These are phyloP conservation scores for Nylanderia fulva DNA, from an alignment of 1,140 invertebrate species.

Conservation along the genomic window DNA sequence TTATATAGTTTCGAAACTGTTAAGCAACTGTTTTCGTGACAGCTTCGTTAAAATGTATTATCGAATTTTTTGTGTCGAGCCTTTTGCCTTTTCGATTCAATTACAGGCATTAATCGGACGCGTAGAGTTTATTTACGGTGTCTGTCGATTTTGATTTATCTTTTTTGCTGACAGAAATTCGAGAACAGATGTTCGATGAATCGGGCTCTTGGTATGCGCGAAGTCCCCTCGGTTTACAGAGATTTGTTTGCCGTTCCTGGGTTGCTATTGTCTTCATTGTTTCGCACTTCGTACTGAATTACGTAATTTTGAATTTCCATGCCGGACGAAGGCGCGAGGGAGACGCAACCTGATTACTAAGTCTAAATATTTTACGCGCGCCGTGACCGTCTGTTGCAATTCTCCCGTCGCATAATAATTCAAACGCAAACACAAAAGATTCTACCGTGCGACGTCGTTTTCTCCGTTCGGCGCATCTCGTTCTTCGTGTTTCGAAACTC, in stretches of 20 bases:
- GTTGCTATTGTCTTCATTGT: slow-evolving; percentile 80
- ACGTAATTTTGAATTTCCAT: slow-evolving; percentile 77
- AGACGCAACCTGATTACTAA: slow-evolving; percentile 41
- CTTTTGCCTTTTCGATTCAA: neutral
- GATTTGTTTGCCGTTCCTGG: slow-evolving; percentile 80
- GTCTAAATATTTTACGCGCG: slow-evolving; percentile 53
- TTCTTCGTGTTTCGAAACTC: slow-evolving; percentile 35
- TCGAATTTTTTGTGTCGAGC: neutral
- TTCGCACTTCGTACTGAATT: slow-evolving; percentile 78
- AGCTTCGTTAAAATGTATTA: neutral
- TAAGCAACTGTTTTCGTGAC: neutral
- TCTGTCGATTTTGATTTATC: slow-evolving; percentile 73
- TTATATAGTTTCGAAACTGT: neutral
- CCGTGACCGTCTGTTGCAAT: slow-evolving; percentile 47
- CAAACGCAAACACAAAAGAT: slow-evolving; percentile 52
- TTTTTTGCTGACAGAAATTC: slow-evolving; percentile 71
- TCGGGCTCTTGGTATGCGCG: slow-evolving; percentile 59
- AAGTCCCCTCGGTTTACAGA: slow-evolving; percentile 70
- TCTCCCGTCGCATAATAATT: slow-evolving; percentile 43
- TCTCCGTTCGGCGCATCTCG: slow-evolving; percentile 28
- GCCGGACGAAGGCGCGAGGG: slow-evolving; percentile 27
- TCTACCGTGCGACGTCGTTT: slow-evolving; percentile 25
- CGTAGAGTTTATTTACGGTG: slow-evolving; percentile 42
- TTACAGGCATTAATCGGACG: neutral
- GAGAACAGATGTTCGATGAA: slow-evolving; percentile 80